Evolutionary conservation across 1,140 invertebrate genomes (phyloP).

Genomic region (Chelonus insularis): DNA sequence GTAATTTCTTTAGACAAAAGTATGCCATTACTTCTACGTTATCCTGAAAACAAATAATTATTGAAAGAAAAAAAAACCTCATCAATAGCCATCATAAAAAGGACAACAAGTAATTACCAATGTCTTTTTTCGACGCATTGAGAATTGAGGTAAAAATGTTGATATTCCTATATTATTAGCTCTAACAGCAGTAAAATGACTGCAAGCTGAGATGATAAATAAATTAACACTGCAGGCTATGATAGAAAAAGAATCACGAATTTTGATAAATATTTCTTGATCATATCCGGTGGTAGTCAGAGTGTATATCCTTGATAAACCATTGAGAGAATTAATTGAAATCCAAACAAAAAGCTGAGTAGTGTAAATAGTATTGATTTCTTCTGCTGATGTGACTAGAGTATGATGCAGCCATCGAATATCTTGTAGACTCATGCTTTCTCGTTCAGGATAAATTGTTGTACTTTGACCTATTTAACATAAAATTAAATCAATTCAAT

Average conservation of each 20-base stretch:
- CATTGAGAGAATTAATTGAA: conserved; percentile 30
- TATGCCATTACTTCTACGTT: conserved; percentile 34
- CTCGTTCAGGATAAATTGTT: conserved; percentile 11
- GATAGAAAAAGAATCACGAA: conserved; percentile 30
- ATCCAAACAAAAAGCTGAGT: conserved; percentile 37
- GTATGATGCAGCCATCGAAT: conserved; percentile 38
- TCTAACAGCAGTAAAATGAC: conserved; percentile 33
- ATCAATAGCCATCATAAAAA: neutral
- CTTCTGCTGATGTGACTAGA: conserved; percentile 33
- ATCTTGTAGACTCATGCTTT: conserved; percentile 32
- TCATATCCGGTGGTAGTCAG: conserved; percentile 19
- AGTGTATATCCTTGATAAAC: conserved; percentile 35
- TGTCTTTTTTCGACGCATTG: conserved; percentile 21
- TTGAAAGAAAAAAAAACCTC: neutral
- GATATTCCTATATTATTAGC: conserved; percentile 32
- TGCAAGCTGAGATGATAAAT: conserved; percentile 30
- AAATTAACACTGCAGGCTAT: conserved; percentile 30
- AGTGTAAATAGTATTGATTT: conserved; percentile 35
- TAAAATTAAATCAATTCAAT: neutral
- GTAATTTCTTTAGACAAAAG: conserved; percentile 31
- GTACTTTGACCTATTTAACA: conserved; percentile 17
- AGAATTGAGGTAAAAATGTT: conserved; percentile 31
- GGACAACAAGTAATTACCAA: conserved; percentile 30
- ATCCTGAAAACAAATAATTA: too few relatives aligned
- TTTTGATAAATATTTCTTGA: neutral